These are phyloP conservation scores for Paramormyrops hopkinsi DNA, from an alignment of 2,797 vertebrate species.

Conservation along the genomic window DNA sequence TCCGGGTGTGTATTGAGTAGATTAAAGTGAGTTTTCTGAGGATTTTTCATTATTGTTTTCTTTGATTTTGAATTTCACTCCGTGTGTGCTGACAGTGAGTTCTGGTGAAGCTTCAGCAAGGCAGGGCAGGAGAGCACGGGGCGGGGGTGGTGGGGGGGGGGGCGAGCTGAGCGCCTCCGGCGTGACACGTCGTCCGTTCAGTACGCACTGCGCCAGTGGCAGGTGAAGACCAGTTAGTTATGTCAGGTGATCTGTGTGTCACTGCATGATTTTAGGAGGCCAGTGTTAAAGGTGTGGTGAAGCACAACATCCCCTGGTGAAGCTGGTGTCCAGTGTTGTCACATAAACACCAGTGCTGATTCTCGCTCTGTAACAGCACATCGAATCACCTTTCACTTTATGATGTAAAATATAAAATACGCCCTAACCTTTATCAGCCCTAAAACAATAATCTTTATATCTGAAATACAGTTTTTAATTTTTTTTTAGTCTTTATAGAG, in stretches of 20 bases:
- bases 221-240: background rate
- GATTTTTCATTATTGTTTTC: conserved; percentile 39
- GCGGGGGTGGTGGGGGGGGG: too few relatives aligned
- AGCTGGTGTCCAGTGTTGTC: background rate
- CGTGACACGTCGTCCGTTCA: background rate
- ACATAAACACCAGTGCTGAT: background rate
- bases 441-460: background rate
- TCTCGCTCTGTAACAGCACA: too few relatives aligned
- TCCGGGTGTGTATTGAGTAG: conserved; percentile 59
- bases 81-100: conserved; percentile 61
- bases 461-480: background rate
- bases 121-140: background rate
- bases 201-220: background rate
- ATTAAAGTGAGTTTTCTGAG: conserved; percentile 62
- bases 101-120: background rate
- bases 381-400: background rate
- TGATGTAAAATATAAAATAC: background rate
- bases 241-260: background rate
- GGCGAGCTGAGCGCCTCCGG: background rate
- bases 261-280: conserved; percentile 9
- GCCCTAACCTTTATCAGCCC: background rate
- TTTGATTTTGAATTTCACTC: conserved; percentile 51
- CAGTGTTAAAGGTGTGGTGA: background rate
- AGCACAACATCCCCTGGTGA: background rate
- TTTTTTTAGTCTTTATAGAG: background rate